Evolutionary conservation across 2,113 vertebrate genomes (phyloP).

Genomic region (Neodontobutis hainanensis): DNA sequence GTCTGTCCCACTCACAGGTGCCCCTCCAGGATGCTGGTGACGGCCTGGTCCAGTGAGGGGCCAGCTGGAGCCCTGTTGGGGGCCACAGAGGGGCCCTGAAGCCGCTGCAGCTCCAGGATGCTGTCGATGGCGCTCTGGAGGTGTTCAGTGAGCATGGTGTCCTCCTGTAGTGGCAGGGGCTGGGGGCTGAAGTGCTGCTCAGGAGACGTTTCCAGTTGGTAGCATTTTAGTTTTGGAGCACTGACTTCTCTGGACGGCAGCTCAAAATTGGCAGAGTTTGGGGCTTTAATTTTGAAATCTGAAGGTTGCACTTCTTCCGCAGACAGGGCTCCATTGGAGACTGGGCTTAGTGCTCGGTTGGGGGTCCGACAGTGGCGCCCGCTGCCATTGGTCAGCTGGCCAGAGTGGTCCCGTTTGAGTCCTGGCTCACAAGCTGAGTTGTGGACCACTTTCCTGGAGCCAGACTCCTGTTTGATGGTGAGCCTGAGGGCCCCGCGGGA

Average conservation of each 20-base stretch:
- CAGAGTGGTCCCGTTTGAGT: conserved; percentile 69
- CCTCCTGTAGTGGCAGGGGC: conserved; percentile 65
- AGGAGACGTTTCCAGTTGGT: conserved; percentile 36
- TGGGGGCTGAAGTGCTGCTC: conserved; percentile 45
- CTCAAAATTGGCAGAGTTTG: conserved; percentile 23
- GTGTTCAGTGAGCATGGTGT: conserved; percentile 79
- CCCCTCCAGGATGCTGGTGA: conserved; percentile 78
- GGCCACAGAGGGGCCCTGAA: conserved; percentile 73
- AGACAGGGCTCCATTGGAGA: conserved; percentile 39
- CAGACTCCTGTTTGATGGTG: conserved; percentile 84
- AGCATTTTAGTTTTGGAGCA: conserved; percentile 68
- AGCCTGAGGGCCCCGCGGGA: conserved; percentile 78
- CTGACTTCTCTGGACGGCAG: conserved; percentile 54
- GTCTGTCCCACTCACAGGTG: conserved; percentile 59
- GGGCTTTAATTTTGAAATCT: conserved; percentile 38
- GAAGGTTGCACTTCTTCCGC: conserved; percentile 32
- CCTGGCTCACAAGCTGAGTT: conserved; percentile 73
- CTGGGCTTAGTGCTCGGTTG: conserved; percentile 28
- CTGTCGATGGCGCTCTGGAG: conserved; percentile 85
- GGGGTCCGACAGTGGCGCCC: conserved; percentile 36
- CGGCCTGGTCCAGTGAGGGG: conserved; percentile 72
- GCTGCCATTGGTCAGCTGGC: conserved; percentile 73
- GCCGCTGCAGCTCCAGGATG: conserved; percentile 82
- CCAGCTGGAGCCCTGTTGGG: conserved; percentile 51
- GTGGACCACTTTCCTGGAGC: conserved; percentile 80